Evolutionary conservation across 2,888 invertebrate species (phyloP), one percentile per base, ranked within the genome.

Genomic region (Siphlonurus alternatus): DNA sequence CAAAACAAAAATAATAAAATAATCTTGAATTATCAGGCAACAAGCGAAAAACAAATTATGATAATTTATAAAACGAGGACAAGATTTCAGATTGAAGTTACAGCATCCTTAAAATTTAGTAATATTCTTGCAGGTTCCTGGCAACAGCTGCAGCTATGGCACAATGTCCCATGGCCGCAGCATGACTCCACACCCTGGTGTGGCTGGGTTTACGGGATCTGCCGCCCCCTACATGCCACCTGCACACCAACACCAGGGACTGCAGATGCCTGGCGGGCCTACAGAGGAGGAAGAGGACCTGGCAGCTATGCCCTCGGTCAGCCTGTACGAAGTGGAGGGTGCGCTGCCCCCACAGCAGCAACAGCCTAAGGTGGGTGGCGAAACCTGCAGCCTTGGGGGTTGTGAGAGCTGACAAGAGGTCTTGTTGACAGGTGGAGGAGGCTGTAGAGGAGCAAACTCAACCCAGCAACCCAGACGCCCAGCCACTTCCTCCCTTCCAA

Each of bases 401-500:
- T n/a, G n/a, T n/a, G n/a, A n/a, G n/a, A n/a, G n/a, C n/a, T n/a
- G n/a, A n/a, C n/a, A n/a, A n/a, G n/a, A n/a, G n/a, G n/a, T n/a
- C n/a, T n/a, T n/a, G n/a, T n/a, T n/a, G n/a, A n/a, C n/a, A 38
- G 38, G 38, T 38, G 5, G 38, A 38, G 15, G 38, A 38, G 38
- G 38, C 38, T 10, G 38, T 38, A 5, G 38, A 38, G 15, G 38
- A 38, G 38, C 38, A 38, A 15, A 38, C 38, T 5, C n/a, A n/a
- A n/a, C 15, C 38, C 5, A 38, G 38, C 15, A 60, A 64, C 23
- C 64, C 64, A n/a, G 61, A 64, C 23, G 60, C 51, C 7, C 74
- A 82, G 64, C 87, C 88, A 3, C 74, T 89, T 66, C 89, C 89
- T 3, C 89, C 88, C 60, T 90, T 90, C 73, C 88, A 89, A 73